Evolutionary conservation across 2,113 vertebrate genomes (phyloP), one percentile per base, ranked within the genome.

Genomic region (Leucosticte australis): DNA sequence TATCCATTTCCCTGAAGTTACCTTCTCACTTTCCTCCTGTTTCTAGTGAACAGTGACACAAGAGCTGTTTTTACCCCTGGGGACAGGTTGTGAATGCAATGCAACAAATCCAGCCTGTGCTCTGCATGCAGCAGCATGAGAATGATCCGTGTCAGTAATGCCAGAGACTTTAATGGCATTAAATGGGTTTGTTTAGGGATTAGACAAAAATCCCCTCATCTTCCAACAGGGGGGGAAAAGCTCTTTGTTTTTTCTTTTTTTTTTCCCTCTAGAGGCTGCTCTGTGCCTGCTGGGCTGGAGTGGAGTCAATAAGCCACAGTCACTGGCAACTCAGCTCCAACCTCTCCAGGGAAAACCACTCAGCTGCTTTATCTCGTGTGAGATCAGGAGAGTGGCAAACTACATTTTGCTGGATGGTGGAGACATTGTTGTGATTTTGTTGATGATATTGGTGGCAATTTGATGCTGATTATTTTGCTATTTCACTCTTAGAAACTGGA

Each of bases 161-260:
- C 89, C 89, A 92, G 65, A 0, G 11, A 92, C 80, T 75, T 93
- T 94, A 94, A 93, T 87, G 94, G 86, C 87, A 80, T 93, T 93
- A 89, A 96, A 71, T 55, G 68, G 79, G 75, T 90, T 94, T 94
- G 90, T 77, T 91, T 86, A 94, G 83, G 91, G 92, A 92, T 93
- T 92, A 83, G 47, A 52, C 63, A 70, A 82, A 96, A 97, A 92
- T 83, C 74, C 87, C 53, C 52, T 78, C 95, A 35, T 86, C 60
- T 95, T 94, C 87, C 92, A 93, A 76, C 17, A 3, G 31, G 15
- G 46, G 21, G 18, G 18, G 39, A 11, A 60, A 88, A 55, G 27
- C 18, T 56, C 2, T 9, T 81, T 81, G 64, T 31, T 79, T 56
- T 37, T 50, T 69, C 80, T 17, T 50, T 31, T 79, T 56, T 37